Evolutionary conservation across 1,140 invertebrate species (phyloP), one percentile per base, ranked within the genome.

Genomic region (Hetaerina americana): DNA sequence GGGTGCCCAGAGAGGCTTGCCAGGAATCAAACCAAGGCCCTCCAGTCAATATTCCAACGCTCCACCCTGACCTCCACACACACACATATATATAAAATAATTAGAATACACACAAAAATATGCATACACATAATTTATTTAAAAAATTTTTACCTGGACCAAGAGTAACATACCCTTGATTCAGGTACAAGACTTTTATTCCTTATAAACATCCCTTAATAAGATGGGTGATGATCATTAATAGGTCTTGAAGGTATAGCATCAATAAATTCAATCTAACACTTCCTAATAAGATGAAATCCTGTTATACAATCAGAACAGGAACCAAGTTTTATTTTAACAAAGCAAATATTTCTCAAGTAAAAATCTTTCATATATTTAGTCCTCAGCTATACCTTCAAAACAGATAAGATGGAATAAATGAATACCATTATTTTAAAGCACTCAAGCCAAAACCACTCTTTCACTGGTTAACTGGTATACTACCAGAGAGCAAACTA

Each of bases 91-190:
- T n/a, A n/a, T n/a, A n/a, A n/a, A n/a, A n/a, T n/a, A n/a, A n/a
- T n/a, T n/a, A n/a, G n/a, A n/a, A n/a, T n/a, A n/a, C n/a, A n/a
- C n/a, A n/a, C n/a, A n/a, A n/a, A n/a, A n/a, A n/a, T 57, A 57
- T 57, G 40, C 40, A 57, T 57, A 85, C 84, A 87, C 87, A 88
- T 85, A 83, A 82, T 74, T 70, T 74, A 69, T 70, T 70, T 74
- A 26, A 29, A 72, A 75, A 75, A 75, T 73, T 73, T 66, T 66
- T 66, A 71, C 74, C 67, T 74, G 74, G 68, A 74, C 74, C 74
- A 74, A 75, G 73, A 73, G 74, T 75, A 75, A 75, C 74, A 75
- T 75, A 75, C 74, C 73, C 74, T 75, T 74, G 74, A 75, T 73
- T 72, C 74, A 75, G 71, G 73, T 72, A 24, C 22, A 57, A 57